Percentiles rank a stretch among this genome's conserved stretches.
These are phyloP conservation scores for Herpailurus yagouaroundi DNA, from an alignment of 2,113 vertebrate species.

Conservation along the genomic window DNA sequence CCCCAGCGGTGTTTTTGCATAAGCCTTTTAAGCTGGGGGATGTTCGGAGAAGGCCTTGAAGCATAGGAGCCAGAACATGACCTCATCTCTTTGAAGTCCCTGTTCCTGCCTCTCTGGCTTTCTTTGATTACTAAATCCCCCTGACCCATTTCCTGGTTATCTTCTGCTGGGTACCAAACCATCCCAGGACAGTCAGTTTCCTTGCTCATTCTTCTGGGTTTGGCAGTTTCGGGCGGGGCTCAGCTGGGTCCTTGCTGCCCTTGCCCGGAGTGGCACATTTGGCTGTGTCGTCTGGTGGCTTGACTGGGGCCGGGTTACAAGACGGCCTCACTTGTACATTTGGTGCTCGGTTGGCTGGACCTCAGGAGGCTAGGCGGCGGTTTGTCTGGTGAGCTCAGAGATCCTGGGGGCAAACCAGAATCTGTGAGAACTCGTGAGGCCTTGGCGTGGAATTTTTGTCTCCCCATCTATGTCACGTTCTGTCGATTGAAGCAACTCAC, in stretches of 20 bases:
- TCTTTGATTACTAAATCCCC: not conserved
- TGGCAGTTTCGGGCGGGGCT: not conserved
- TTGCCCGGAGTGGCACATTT: not conserved
- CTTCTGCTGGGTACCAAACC: not conserved
- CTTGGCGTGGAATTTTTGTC: not conserved
- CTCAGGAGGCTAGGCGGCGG: not conserved
- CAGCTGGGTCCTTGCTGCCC: not conserved
- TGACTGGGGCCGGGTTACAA: not conserved
- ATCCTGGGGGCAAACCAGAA: not conserved
- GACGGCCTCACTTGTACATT: not conserved
- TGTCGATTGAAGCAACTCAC: not conserved
- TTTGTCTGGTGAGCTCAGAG: not conserved
- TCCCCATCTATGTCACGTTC: not conserved
- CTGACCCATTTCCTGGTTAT: not conserved
- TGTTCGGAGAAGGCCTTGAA: not conserved
- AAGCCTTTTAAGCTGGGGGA: not conserved
- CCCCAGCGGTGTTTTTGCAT: accelerated
- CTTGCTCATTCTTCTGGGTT: not conserved
- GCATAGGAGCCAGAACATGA: not conserved
- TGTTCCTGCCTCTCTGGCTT: not conserved
- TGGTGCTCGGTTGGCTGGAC: not conserved
- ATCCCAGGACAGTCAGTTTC: not conserved
- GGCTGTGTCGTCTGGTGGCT: not conserved
- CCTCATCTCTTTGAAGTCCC: not conserved
- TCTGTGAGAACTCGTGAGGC: not conserved